phyloP scores from a whole-genome alignment of 2,888 invertebrate species.

The Perdita meconis region DNA sequence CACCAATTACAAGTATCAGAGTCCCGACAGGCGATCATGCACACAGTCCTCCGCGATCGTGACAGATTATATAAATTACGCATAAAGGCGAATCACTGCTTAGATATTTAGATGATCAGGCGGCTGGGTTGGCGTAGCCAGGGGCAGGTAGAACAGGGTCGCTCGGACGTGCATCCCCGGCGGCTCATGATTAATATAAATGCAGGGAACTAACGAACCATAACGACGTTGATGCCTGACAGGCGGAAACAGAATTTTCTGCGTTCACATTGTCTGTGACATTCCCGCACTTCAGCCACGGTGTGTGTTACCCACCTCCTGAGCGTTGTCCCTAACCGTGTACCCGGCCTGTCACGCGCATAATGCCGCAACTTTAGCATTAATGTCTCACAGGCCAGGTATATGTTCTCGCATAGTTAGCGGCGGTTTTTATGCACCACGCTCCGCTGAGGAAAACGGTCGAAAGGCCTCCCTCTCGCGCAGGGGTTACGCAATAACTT shows the following conservation, averaged over 20 bases:
- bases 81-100: slow-evolving; percentile 10
- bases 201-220: slow-evolving; percentile 68
- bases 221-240: slow-evolving; percentile 69
- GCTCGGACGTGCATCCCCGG: slow-evolving; percentile 40
- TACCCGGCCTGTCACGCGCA: slow-evolving; percentile 78
- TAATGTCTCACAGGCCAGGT: slow-evolving; percentile 80
- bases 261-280: slow-evolving; percentile 66
- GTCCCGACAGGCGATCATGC: not conserved
- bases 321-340: slow-evolving; percentile 73
- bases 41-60: not conserved
- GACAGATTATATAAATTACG: slow-evolving; percentile 27
- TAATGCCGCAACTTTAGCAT: slow-evolving; percentile 80
- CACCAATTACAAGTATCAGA: not conserved
- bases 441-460: slow-evolving; percentile 56
- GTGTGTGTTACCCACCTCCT: slow-evolving; percentile 70
- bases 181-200: slow-evolving; percentile 63
- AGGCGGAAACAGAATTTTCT: slow-evolving; percentile 73
- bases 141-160: slow-evolving; percentile 17
- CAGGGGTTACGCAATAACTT: slow-evolving; percentile 56
- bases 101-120: slow-evolving; percentile 28
- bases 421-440: slow-evolving; percentile 76
- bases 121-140: not conserved
- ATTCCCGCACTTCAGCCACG: slow-evolving; percentile 61
- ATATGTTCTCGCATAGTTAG: slow-evolving; percentile 81
- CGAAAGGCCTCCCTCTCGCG: slow-evolving; percentile 29